Base-by-base conservation (phyloP, 2,888 invertebrate species). In the Leptinotarsa haldemani region DNA sequence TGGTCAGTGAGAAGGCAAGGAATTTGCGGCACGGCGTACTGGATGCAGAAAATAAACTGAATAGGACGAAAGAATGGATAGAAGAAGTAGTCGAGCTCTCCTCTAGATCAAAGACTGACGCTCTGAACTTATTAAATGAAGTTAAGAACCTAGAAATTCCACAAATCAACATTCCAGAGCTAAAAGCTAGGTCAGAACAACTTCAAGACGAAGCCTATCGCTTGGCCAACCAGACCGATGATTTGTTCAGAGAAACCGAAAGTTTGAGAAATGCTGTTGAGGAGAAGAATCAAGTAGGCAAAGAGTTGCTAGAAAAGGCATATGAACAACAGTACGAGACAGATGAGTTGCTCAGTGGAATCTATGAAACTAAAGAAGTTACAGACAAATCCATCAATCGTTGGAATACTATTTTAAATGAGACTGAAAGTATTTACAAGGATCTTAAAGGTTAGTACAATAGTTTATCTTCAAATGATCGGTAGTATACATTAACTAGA, bases 311-410 rank as follows among this genome's bases (percentile, higher is more conserved):
- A 18, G 89, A 91, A 2, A 89, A 90, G 70, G 91, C 90, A 0
- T 89, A 89, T 53, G 89, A 90, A 66, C 93, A 95, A 81, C 96
- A 97, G 85, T 92, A 93, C 82, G 91, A 92, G 71, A 92, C 96
- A 1, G 94, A 95, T 80, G 94, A 94, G 76, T 89, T 97, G 13
- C 86, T 98, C 70, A 93, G 93, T 0, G 94, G 94, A 74, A 93
- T 96, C 9, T 94, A 96, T 83, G 91, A 90, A 20, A 92, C 94
- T 0, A 92, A 93, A 73, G 93, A 90, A 4, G 92, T 91, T 81
- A 97, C 97, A 0, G 92, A 92, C 73, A 92, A 94, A 68, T 97
- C 98, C 4, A 95, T 97, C 0, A 90, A 93, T 73, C 90, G 94
- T 70, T 97, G 97, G 3, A 95, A 97, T 82, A 91, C 92, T 80